Base-by-base conservation (phyloP, 2,797 vertebrate species). In the Salmo trutta region DNA sequence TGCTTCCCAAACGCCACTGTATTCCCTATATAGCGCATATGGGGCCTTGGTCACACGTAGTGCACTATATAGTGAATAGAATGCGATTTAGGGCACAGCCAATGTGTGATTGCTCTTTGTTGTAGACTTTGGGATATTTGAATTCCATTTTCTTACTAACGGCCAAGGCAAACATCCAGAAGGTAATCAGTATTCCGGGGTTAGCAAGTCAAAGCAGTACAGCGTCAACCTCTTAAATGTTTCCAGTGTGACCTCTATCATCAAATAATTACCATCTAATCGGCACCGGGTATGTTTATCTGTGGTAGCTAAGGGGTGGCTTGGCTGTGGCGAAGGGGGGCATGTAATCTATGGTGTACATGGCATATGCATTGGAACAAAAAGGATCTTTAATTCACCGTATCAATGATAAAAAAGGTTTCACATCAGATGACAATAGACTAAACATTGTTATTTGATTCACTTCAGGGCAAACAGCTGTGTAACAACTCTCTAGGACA, bases 101-200 rank as follows among this genome's bases (percentile, higher is more conserved):
- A 66, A 31, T 67, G 74, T 64, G 31, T 75, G 77, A 82, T 75
- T 76, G 68, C 73, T 79, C 77, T 75, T 80, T 82, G 79, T 74
- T 76, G 80, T 80, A 82, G 83, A 83, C 80, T 85, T 83, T 78
- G 77, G 76, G 3, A 81, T 84, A 82, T 86, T 83, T 86, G 82
- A 86, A 84, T 85, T 84, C 82, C 84, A 87, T 87, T 86, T 86
- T 83, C 70, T 75, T 80, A 62, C 75, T 85, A 85, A 87, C 84
- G 71, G 74, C 77, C 81, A 79, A 78, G 81, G 78, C 82, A 84
- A 84, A 85, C 80, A 68, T 59, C 1, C 64, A 66, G 62, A 12
- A 69, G 75, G 75, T 84, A 82, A 87, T 83, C 73, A 85, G 79
- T 77, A 66, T 65, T 59, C 79, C 70, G 29, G 66, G 29, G 59